Percentiles rank a stretch among this genome's conserved stretches.
Evolutionary conservation across 2,113 vertebrate species (phyloP).

Genomic region (Stictonetta naevosa): DNA sequence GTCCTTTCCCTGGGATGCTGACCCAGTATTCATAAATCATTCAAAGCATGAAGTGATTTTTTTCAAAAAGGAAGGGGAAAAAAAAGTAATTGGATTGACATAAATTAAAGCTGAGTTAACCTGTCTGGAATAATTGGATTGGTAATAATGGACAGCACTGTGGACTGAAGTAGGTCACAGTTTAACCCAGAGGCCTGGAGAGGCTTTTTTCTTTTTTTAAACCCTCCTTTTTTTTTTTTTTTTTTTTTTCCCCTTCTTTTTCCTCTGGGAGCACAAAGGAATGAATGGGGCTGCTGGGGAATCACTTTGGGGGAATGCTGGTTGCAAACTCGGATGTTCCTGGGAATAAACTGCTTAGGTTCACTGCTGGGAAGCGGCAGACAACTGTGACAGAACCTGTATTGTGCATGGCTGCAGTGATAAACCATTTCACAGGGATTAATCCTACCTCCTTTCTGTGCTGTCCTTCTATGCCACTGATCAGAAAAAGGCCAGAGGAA

Average conservation of each 20-base stretch:
- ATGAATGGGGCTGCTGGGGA: not conserved
- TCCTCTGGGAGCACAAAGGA: not conserved
- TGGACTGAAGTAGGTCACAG: constrained; percentile 66
- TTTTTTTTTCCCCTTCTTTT: too few species aligned
- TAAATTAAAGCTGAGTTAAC: constrained; percentile 72
- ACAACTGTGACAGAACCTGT: not conserved
- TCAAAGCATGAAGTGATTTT: constrained; percentile 37
- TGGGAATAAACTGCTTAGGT: not conserved
- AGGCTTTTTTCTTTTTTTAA: not conserved
- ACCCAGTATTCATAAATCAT: constrained; percentile 50
- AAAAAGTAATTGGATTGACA: constrained; percentile 64
- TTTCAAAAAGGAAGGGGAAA: constrained; percentile 25
- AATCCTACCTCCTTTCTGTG: not conserved
- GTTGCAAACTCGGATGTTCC: not conserved
- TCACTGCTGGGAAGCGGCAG: not conserved
- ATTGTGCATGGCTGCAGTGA: not conserved
- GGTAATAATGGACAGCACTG: constrained; percentile 61
- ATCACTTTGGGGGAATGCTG: not conserved
- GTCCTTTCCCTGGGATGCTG: constrained; percentile 37
- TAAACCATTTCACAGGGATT: not conserved
- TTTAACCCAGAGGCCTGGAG: constrained; percentile 59
- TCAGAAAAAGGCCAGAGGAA: not conserved
- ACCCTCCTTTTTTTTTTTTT: too few species aligned
- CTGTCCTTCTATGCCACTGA: not conserved
- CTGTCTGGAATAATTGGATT: constrained; percentile 73